Evolutionary conservation across 2,888 invertebrate species (phyloP), one percentile per base, ranked within the genome.

Genomic region (Ctenicera cuprea): DNA sequence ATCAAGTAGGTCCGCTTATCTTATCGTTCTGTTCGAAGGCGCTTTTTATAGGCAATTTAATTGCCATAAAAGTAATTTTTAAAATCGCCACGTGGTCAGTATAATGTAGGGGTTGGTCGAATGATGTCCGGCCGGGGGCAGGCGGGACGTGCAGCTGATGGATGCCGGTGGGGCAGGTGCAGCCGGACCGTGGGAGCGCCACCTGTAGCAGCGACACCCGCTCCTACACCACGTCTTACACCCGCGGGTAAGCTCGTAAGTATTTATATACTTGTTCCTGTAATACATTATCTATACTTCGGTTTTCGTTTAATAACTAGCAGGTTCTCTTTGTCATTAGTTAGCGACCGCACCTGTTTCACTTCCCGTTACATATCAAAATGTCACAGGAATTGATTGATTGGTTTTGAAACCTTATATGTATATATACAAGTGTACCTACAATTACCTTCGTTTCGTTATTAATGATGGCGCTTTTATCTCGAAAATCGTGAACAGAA

Each of bases 151-250:
- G 78, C 75, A 79, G 78, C 80, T 79, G 79, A 79, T 78, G 76
- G 74, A 77, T 78, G 75, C 75, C 78, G 67, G 37, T 65, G 70
- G 65, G 78, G 80, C 81, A 82, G 81, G 81, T 81, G 81, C 78
- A 77, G 48, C 65, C 62, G 76, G 72, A 81, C 80, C 80, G 81
- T 82, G 81, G 81, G 81, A 82, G 81, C 79, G 77, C 81, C 81
- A 82, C 79, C 81, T 81, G 81, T 81, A 79, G 69, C 73, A 74
- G 74, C 76, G 54, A 73, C 74, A 75, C 73, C 74, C 75, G 74
- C 76, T 77, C 76, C 75, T 77, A 79, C 78, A 75, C 74, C 71
- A 76, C 62, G 73, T 70, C 69, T 72, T 74, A 74, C 73, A 73
- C 78, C 79, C 79, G 76, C 76, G 79, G 78, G 76, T 67, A 73